Evolutionary conservation across 2,888 invertebrate species (phyloP), one percentile per base, ranked within the genome.

Genomic region (Drosophila crucigera): DNA sequence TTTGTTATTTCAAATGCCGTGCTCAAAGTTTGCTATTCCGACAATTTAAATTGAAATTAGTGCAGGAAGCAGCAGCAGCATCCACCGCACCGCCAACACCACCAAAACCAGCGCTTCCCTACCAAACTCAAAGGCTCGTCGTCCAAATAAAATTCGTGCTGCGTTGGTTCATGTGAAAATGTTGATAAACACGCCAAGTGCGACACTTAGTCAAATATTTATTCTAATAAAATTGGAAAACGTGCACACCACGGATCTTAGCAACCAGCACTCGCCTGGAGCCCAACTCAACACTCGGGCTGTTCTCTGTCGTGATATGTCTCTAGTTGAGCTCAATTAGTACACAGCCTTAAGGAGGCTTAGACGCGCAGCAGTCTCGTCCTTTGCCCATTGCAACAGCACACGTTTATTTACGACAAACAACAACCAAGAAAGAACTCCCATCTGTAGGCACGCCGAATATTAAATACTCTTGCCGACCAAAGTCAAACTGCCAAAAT

Each of bases 41-140:
- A 55, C 64, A 71, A 71, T 84, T 89, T 76, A 66, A 82, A 83
- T 80, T 75, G 55, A 83, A 87, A 87, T 87, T 78, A 80, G 73
- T 68, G 52, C 30, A 19, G 39, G 49, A 14, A 43, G 50, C 28
- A 19, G 50, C 25, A 33, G n/a, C 39, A 35, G 28, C 39, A 28
- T 11, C 14, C 53, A 31, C 41, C 28, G 53, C 31, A 9, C 31
- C 31, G 9, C 31, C 31, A 31, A 9, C 14, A 16, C 25, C 58
- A 14, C 11, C 2, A 43, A 50, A 61, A 41, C 11, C 22, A 47
- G 14, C 22, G n/a, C 41, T n/a, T 5, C 14, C 30, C 6, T 3
- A 19, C 11, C 43, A 22, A 39, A 58, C 56, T 53, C 53, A 56
- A 63, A 69, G 59, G 62, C 31, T 52, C 22, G 30, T 37, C 14